phyloP scores from a whole-genome alignment of 2,888 invertebrate species.

The Drosophila conformis region DNA sequence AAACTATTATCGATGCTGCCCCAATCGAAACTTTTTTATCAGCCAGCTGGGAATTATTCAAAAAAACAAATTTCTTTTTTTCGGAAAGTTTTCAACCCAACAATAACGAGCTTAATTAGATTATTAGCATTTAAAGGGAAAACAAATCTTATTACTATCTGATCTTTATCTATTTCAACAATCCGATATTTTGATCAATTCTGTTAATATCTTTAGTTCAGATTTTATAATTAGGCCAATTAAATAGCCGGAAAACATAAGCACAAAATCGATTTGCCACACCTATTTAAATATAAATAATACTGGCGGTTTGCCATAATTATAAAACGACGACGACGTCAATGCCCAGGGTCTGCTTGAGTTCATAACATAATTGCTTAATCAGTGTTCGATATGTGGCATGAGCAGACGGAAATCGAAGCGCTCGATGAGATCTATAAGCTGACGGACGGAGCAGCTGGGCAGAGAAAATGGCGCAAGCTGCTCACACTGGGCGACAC shows the following conservation, averaged over 20 bases:
- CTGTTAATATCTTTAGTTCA: background rate
- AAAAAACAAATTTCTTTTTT: background rate
- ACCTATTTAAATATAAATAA: slow-evolving; percentile 44
- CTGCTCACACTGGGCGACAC: slow-evolving; percentile 81
- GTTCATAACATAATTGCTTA: slow-evolving; percentile 16
- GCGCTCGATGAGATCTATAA: slow-evolving; percentile 57
- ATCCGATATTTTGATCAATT: background rate
- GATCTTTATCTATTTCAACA: background rate
- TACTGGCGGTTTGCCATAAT: slow-evolving; percentile 67
- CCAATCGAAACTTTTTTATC: background rate
- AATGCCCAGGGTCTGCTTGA: slow-evolving; percentile 47
- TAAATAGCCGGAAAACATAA: background rate
- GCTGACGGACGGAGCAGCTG: slow-evolving; percentile 52
- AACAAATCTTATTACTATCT: background rate
- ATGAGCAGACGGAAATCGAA: slow-evolving; percentile 54
- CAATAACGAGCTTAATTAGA: background rate
- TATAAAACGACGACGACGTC: slow-evolving; percentile 54
- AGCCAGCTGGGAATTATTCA: background rate
- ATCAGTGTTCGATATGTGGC: slow-evolving; percentile 63
- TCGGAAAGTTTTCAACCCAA: background rate
- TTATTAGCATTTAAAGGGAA: background rate
- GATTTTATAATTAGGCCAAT: background rate
- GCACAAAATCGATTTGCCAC: slow-evolving; percentile 7
- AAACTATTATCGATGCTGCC: background rate
- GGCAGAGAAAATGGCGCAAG: slow-evolving; percentile 85